Evolutionary conservation across 30 jellyfish, hydroid and myxozoan species (phyloP).

Genomic region (Thelohanellus kitauei): DNA sequence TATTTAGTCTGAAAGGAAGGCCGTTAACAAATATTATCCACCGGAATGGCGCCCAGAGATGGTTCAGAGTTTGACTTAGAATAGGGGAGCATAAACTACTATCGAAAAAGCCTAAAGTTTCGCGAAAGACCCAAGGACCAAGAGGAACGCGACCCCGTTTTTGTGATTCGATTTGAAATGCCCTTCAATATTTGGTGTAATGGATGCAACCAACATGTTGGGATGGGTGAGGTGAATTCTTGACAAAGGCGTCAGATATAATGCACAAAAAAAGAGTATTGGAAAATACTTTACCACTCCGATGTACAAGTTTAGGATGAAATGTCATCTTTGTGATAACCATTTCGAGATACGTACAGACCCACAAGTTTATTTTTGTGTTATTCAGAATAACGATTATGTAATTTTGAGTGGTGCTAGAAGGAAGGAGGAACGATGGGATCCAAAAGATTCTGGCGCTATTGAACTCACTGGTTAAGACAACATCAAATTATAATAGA

Average conservation of each 20-base stretch:
- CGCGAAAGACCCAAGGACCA: background rate
- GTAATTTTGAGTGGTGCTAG: constrained; percentile 62
- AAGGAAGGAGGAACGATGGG: constrained; percentile 94
- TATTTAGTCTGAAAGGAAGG: constrained; percentile 91
- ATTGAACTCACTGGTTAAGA: constrained; percentile 35
- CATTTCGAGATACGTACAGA: constrained; percentile 83
- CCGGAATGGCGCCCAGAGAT: constrained; percentile 84
- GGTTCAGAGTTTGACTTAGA: constrained; percentile 9
- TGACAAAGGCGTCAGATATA: constrained; percentile 66
- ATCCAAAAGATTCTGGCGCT: constrained; percentile 62
- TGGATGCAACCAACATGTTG: constrained; percentile 87
- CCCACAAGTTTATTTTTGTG: constrained; percentile 24
- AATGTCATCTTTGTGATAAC: constrained; percentile 83
- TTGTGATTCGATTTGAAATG: constrained; percentile 40
- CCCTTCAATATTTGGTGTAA: constrained; percentile 89
- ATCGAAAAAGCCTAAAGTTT: background rate
- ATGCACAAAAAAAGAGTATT: constrained; percentile 73
- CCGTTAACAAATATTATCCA: constrained; percentile 75
- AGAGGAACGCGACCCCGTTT: background rate
- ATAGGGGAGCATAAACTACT: background rate
- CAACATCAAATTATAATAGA: constrained; percentile 6
- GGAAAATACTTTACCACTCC: constrained; percentile 88
- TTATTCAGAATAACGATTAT: constrained; percentile 42
- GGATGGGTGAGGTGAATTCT: constrained; percentile 40
- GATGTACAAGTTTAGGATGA: constrained; percentile 74